These are phyloP conservation scores for Drosophila nr. medialis DNA, from an alignment of 2,888 invertebrate genomes.

Conservation along the genomic window DNA sequence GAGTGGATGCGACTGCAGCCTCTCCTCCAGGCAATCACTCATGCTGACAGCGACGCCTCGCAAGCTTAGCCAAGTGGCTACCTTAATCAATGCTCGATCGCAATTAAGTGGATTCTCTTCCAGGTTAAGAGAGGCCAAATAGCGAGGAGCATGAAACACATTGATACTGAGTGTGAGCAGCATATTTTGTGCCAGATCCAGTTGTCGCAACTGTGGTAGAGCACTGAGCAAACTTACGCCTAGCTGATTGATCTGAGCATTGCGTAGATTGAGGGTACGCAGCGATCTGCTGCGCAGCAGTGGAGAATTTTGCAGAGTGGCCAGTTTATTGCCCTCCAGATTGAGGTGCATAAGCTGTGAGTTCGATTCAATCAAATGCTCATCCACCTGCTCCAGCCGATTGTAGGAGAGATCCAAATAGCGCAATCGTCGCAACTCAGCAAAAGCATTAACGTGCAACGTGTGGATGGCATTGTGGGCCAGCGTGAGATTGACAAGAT, in stretches of 20 bases:
- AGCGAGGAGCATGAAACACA: slow-evolving; percentile 85
- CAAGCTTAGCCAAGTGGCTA: slow-evolving; percentile 68
- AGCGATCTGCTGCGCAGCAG: slow-evolving; percentile 86
- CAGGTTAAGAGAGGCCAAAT: slow-evolving; percentile 86
- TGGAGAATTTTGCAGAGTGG: slow-evolving; percentile 86
- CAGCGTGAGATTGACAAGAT: slow-evolving; percentile 78
- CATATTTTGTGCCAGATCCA: slow-evolving; percentile 88
- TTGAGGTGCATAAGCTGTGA: slow-evolving; percentile 86
- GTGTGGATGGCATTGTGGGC: slow-evolving; percentile 88
- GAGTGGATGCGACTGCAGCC: slow-evolving; percentile 17
- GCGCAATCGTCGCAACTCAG: slow-evolving; percentile 85
- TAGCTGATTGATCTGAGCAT: slow-evolving; percentile 87
- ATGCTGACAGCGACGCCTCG: slow-evolving; percentile 68
- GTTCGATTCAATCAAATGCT: slow-evolving; percentile 86
- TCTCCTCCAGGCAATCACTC: slow-evolving; percentile 68
- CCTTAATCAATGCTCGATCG: slow-evolving; percentile 82
- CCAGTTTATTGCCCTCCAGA: slow-evolving; percentile 88
- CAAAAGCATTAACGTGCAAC: slow-evolving; percentile 88
- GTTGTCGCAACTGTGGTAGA: slow-evolving; percentile 86
- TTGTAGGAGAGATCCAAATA: slow-evolving; percentile 88
- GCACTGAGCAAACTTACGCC: slow-evolving; percentile 86
- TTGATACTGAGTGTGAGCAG: slow-evolving; percentile 86
- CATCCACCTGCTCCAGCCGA: slow-evolving; percentile 86
- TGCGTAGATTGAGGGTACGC: slow-evolving; percentile 87
- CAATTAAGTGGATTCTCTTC: slow-evolving; percentile 87